Evolutionary conservation across 2,888 invertebrate genomes (phyloP).

Genomic region (Hemicrepidius hirtus): DNA sequence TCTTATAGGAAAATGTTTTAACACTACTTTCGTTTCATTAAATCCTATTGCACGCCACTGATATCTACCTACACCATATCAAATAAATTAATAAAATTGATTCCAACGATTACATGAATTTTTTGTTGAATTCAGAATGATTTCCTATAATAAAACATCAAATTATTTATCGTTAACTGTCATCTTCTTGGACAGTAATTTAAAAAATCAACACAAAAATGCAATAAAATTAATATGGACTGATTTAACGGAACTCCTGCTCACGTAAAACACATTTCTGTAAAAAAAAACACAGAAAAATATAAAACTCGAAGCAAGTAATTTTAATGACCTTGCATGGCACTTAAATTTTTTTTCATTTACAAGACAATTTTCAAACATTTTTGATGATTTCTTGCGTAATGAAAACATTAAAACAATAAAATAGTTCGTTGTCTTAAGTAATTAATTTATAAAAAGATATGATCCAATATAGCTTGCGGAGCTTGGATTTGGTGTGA

Average conservation of each 20-base stretch:
- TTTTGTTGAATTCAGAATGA: neutral
- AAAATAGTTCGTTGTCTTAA: too few relatives aligned
- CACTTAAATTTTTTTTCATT: too few relatives aligned
- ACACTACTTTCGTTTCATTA: too few relatives aligned
- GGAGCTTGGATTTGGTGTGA: too few relatives aligned
- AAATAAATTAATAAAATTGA: neutral
- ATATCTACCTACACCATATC: too few relatives aligned
- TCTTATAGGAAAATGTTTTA: too few relatives aligned
- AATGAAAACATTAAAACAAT: too few relatives aligned
- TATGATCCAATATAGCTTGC: too few relatives aligned
- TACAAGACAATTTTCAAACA: too few relatives aligned
- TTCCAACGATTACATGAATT: neutral
- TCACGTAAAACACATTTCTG: neutral
- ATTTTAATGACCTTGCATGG: neutral
- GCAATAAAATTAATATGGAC: constrained; percentile 8
- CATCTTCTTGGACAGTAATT: neutral
- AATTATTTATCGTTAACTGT: neutral
- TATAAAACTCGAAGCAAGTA: neutral
- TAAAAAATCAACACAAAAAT: constrained; percentile 21
- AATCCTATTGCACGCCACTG: too few relatives aligned
- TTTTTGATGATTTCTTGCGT: too few relatives aligned
- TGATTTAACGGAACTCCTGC: neutral
- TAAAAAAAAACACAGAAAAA: neutral
- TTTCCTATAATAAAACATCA: neutral
- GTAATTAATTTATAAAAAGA: too few relatives aligned